Conservation (phyloP, 2,888 invertebrate species). For the Xestoiulus laeticollis region DNA sequence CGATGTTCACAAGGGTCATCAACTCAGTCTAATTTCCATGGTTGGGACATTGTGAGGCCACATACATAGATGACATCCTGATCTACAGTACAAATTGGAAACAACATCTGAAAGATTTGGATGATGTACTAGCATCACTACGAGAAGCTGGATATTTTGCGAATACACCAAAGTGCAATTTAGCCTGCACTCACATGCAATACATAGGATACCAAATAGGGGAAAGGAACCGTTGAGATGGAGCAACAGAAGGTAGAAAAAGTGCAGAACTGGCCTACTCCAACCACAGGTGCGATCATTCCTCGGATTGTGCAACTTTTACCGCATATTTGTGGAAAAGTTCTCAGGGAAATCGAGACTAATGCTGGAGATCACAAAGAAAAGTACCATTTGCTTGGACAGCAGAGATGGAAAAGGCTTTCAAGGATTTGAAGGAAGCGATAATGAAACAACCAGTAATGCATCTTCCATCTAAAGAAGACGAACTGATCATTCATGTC, state of each 20-base stretch:
- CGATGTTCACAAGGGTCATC: too few species aligned
- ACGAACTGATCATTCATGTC: neutral
- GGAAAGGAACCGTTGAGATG: neutral
- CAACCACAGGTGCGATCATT: too few species aligned
- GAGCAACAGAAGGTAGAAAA: neutral
- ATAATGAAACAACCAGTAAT: neutral
- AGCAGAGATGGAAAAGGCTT: neutral
- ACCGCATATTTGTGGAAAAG: neutral
- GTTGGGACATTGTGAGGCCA: too few species aligned
- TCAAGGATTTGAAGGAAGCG: neutral
- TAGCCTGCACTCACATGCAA: neutral
- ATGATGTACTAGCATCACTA: too few species aligned
- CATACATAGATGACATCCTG: too few species aligned
- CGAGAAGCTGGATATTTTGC: too few species aligned
- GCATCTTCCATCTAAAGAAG: neutral
- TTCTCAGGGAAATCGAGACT: neutral
- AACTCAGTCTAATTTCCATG: too few species aligned
- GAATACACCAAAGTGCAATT: too few species aligned
- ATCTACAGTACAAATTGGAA: too few species aligned
- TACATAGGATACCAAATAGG: neutral
- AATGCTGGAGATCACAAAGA: neutral
- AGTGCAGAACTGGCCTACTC: neutral
- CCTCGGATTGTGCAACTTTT: neutral
- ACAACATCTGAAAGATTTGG: too few species aligned
- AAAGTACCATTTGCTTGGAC: neutral